A percentile compares a stretch with the other conserved stretches of the same genome.
phyloP scores from a whole-genome alignment of 2,113 vertebrate genomes.

The Coryphaenoides rupestris region DNA sequence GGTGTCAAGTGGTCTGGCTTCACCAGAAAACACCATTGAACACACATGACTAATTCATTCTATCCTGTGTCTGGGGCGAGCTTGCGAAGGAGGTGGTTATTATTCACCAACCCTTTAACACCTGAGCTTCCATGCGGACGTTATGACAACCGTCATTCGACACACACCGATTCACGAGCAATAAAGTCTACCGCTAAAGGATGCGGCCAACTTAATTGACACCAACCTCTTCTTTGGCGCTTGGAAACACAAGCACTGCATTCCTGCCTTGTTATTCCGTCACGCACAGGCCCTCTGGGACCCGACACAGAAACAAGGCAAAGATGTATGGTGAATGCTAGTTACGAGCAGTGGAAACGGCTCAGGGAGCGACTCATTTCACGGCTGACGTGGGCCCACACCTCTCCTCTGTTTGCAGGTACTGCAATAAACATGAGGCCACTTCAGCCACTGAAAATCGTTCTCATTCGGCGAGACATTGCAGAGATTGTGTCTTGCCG shows the following conservation, averaged over 20 bases:
- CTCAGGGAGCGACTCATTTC: constrained; percentile 15
- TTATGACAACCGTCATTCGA: not conserved
- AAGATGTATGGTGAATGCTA: not conserved
- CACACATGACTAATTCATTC: not conserved
- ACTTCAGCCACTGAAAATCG: not conserved
- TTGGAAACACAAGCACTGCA: not conserved
- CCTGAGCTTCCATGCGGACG: not conserved
- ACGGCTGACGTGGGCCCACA: not conserved
- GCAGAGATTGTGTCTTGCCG: not conserved
- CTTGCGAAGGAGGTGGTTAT: not conserved
- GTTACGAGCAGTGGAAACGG: constrained; percentile 18
- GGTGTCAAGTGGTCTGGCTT: not conserved
- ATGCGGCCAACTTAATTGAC: not conserved
- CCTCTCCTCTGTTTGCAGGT: not conserved
- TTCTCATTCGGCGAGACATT: not conserved
- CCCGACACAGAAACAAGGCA: not conserved
- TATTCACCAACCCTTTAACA: not conserved
- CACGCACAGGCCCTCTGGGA: not conserved
- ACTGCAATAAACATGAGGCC: constrained; percentile 4
- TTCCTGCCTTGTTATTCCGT: not conserved
- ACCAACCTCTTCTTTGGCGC: not conserved
- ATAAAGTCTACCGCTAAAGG: not conserved
- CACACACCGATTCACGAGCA: not conserved
- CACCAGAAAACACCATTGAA: not conserved
- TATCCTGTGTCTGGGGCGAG: not conserved